Conservation (phyloP, 2,113 vertebrate species). For the Petaurus breviceps region DNA sequence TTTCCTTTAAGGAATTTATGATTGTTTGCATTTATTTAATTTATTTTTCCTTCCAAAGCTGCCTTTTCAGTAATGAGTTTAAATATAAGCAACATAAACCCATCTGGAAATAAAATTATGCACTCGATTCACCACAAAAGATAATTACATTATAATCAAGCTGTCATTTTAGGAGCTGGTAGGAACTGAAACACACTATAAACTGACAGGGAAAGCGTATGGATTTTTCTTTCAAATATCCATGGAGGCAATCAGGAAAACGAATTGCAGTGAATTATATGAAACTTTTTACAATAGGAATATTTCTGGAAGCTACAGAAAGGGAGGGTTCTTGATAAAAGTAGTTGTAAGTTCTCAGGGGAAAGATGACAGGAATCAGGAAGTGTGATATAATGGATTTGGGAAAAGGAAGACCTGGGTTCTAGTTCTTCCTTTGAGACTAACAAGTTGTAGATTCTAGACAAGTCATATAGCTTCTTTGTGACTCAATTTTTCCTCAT, state of each 20-base stretch:
- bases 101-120: conserved; percentile 83
- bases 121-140: conserved; percentile 76
- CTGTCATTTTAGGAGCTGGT: conserved; percentile 81
- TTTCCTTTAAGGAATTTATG: conserved; percentile 66
- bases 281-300: conserved; percentile 18
- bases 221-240: conserved; percentile 69
- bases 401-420: background rate
- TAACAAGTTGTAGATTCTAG: background rate
- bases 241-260: conserved; percentile 31
- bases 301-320: conserved; percentile 34
- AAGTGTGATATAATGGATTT: background rate
- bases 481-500: background rate
- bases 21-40: conserved; percentile 61
- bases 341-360: background rate
- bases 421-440: background rate
- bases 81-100: conserved; percentile 83
- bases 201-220: conserved; percentile 72
- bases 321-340: background rate
- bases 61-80: conserved; percentile 80
- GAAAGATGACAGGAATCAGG: background rate
- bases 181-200: conserved; percentile 78
- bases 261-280: conserved; percentile 51
- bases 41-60: conserved; percentile 72
- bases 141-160: conserved; percentile 87
- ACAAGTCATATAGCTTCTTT: background rate